Evolutionary conservation across 2,888 invertebrate genomes (phyloP), one percentile per base, ranked within the genome.

Genomic region (Hirtodrosophila duncani): DNA sequence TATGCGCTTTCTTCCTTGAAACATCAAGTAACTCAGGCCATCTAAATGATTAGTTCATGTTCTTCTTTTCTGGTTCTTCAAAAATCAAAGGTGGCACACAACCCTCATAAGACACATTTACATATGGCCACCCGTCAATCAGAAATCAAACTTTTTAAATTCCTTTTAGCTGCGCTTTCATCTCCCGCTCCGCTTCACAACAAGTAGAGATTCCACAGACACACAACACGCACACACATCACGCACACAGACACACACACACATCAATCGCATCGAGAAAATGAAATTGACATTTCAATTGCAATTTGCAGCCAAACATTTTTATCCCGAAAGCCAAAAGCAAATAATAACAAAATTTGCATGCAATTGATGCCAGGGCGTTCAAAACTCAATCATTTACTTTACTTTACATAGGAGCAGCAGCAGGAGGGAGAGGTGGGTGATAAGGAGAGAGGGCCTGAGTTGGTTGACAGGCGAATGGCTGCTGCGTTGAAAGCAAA

Each of bases 301-400:
- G 79, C 53, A 67, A 58, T 61, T 64, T 44, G 37, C 39, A 31
- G 62, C 38, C 26, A n/a, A n/a, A n/a, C n/a, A n/a, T n/a, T n/a
- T n/a, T n/a, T n/a, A n/a, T n/a, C n/a, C 26, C 31, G 23, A 20
- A 37, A 26, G 26, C 41, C 41, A 52, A 60, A 57, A 45, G 53
- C 56, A 57, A 62, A 72, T 74, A 69, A 78, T 69, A 79, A 69
- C 75, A 41, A 66, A 56, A 71, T 79, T 75, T 79, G 70, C 67
- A 71, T 79, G 75, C 71, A 74, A 79, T 71, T 74, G 75, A 79
- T 74, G 78, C 74, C 62, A 38, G 13, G 43, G 52, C 70, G 30
- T n/a, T 59, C 55, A 16, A 62, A 65, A 65, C 69, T 69, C 66
- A 69, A 69, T 74, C 67, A 79, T 57, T 74, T 65, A n/a, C n/a